phyloP scores from a whole-genome alignment of 2,888 invertebrate genomes.

The Andrena flavipes region DNA sequence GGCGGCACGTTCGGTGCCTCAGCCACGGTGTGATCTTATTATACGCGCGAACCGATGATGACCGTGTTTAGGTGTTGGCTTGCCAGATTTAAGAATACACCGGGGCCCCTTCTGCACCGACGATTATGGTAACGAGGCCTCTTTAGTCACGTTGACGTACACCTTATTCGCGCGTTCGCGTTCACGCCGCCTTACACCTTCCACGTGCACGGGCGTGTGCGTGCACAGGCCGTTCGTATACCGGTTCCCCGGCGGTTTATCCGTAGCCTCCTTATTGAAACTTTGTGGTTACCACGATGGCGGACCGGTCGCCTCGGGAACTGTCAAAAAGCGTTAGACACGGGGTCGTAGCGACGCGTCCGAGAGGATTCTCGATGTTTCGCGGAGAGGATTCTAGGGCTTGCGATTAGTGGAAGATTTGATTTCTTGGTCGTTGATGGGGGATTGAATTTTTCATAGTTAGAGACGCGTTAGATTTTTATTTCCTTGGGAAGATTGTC shows the following conservation, averaged over 20 bases:
- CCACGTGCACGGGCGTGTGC: constrained; percentile 33
- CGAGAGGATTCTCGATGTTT: background rate
- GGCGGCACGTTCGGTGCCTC: constrained; percentile 59
- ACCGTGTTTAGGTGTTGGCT: constrained; percentile 83
- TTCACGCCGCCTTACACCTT: constrained; percentile 29
- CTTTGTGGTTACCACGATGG: constrained; percentile 67
- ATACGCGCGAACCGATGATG: constrained; percentile 79
- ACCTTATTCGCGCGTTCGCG: constrained; percentile 72
- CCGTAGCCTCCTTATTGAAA: constrained; percentile 68
- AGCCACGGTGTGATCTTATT: constrained; percentile 79
- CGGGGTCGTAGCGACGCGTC: background rate
- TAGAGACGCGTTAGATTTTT: background rate
- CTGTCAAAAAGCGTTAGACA: constrained; percentile 62
- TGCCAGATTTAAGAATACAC: constrained; percentile 82
- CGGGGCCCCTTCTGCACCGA: constrained; percentile 59
- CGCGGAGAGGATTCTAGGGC: background rate
- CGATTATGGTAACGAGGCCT: constrained; percentile 83
- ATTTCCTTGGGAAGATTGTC: background rate
- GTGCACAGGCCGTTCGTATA: constrained; percentile 11
- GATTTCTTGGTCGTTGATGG: background rate
- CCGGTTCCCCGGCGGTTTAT: constrained; percentile 54
- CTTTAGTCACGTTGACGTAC: constrained; percentile 81
- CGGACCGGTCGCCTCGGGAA: constrained; percentile 47
- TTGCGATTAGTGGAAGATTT: background rate
- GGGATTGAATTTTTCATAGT: background rate